These are phyloP conservation scores for Cottoperca gobio DNA, from an alignment of 2,797 vertebrate genomes.

Conservation along the genomic window DNA sequence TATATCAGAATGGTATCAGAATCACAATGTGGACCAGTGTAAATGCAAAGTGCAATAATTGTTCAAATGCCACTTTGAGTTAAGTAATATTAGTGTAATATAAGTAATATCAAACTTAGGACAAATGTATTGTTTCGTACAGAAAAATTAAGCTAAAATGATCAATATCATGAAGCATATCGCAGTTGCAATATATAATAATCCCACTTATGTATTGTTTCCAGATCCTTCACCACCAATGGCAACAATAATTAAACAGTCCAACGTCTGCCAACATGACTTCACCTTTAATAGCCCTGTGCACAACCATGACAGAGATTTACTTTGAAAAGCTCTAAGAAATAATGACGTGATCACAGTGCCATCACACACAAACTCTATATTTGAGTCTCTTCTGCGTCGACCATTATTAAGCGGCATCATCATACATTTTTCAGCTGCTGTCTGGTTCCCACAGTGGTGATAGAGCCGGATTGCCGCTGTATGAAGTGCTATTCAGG, in stretches of 20 bases:
- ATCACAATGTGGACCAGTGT: too few relatives aligned
- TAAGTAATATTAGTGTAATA: too few relatives aligned
- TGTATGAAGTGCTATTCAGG: conserved; percentile 80
- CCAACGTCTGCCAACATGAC: conserved; percentile 35
- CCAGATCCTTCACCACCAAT: too few relatives aligned
- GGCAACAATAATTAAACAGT: conserved; percentile 33
- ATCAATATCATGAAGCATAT: too few relatives aligned
- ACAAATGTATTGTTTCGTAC: too few relatives aligned
- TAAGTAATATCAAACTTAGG: too few relatives aligned
- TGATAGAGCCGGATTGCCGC: conserved; percentile 57
- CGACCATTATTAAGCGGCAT: conserved; percentile 59
- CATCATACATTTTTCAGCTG: conserved; percentile 81
- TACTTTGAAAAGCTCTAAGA: background rate
- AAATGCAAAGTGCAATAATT: too few relatives aligned
- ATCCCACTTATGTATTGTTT: too few relatives aligned
- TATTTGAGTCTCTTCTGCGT: conserved; percentile 52
- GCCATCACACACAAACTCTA: conserved; percentile 8
- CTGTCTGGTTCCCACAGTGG: conserved; percentile 66
- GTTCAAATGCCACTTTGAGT: too few relatives aligned
- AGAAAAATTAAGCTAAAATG: too few relatives aligned
- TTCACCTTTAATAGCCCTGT: conserved; percentile 8
- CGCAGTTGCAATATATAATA: too few relatives aligned
- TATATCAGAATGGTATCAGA: too few relatives aligned
- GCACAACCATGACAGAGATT: conserved; percentile 1
- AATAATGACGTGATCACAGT: conserved; percentile 23